Percentiles rank a stretch among this genome's conserved stretches.
Evolutionary conservation across 2,113 vertebrate genomes (phyloP).

Genomic region (Pedetes capensis): DNA sequence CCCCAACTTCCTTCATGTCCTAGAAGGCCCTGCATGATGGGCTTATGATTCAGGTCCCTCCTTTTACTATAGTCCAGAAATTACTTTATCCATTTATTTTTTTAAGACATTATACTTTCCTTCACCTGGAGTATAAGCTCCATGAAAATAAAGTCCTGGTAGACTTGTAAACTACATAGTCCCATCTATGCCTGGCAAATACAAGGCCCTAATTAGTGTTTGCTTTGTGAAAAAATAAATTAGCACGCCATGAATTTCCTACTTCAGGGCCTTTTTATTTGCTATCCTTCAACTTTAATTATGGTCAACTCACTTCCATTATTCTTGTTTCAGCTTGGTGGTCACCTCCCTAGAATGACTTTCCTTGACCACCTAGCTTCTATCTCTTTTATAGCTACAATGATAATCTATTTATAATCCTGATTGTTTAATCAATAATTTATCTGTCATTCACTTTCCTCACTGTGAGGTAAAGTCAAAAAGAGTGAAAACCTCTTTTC

Average conservation of each 20-base stretch:
- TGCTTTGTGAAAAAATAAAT: neutral
- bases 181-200: neutral
- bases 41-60: neutral
- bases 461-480: neutral
- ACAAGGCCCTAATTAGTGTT: neutral
- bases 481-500: neutral
- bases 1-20: neutral
- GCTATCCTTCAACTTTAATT: neutral
- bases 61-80: neutral
- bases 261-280: neutral
- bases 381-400: neutral
- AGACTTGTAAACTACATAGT: neutral
- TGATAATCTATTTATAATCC: neutral
- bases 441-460: neutral
- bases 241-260: neutral
- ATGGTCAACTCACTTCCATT: neutral
- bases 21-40: neutral
- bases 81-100: neutral
- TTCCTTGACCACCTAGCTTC: neutral
- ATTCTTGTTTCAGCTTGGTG: neutral
- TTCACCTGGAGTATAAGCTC: neutral
- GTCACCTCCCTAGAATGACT: neutral
- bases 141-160: neutral
- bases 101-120: neutral
- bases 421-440: neutral